Conservation (phyloP, 1,140 invertebrate species). For the Megathymus violae region DNA sequence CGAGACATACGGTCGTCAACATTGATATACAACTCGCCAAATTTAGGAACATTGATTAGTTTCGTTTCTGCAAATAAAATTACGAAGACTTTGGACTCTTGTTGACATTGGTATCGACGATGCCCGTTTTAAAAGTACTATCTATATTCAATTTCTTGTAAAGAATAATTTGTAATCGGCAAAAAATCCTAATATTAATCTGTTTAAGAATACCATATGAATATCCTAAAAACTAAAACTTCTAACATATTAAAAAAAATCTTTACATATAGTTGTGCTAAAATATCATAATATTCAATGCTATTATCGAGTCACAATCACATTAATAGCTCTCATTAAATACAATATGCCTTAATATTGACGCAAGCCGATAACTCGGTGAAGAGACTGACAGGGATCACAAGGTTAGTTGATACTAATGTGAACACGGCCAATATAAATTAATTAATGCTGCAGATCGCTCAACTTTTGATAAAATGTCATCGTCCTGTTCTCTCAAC, state of each 20-base stretch:
- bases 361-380: conserved; percentile 34
- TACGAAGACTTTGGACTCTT: too few species aligned
- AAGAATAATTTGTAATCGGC: too few species aligned
- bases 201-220: too few species aligned
- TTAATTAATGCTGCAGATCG: conserved; percentile 39
- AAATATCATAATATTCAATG: conserved; percentile 30
- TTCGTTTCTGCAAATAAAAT: too few species aligned
- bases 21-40: conserved; percentile 19
- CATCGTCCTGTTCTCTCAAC: conserved; percentile 25
- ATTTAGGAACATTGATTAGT: too few species aligned
- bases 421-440: conserved; percentile 36
- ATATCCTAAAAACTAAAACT: too few species aligned
- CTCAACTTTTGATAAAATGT: conserved; percentile 43
- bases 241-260: too few species aligned
- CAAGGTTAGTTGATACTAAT: conserved; percentile 49
- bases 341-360: conserved; percentile 11
- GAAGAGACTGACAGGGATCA: conserved; percentile 45
- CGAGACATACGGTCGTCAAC: conserved; percentile 57
- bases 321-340: conserved; percentile 8
- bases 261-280: too few species aligned
- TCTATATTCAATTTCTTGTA: too few species aligned
- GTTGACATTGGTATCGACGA: too few species aligned
- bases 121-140: too few species aligned
- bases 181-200: too few species aligned
- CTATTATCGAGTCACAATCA: neutral